Base-by-base conservation (phyloP, 2,888 invertebrate genomes). In the Drosophila lacicola region DNA sequence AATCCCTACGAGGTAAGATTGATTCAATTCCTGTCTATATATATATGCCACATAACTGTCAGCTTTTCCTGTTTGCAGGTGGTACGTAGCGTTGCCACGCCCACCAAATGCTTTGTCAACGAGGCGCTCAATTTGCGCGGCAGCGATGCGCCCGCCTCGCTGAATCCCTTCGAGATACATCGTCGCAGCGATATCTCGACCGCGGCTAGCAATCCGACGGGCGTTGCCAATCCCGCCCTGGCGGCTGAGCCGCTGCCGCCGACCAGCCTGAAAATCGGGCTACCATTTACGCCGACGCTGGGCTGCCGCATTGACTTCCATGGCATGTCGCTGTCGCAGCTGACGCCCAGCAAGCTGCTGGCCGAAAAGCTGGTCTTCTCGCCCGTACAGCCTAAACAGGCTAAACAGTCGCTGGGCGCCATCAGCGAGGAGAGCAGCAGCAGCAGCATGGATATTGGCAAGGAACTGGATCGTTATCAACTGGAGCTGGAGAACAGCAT, bases 401-500 rank as follows among this genome's bases (percentile, higher is more conserved):
- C 79, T 1, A 91, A 90, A 57, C 66, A 88, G 2, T 85, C 90
- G 1, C 66, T 92, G 25, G 87, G 90, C 3, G 88, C 91, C 8
- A 90, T 91, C 4, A 91, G 88, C 34, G 93, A 93, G 74, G 92
- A 92, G 61, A 75, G 88, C 29, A 76, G 88, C 17, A 75, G 88
- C 29, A 76, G 88, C 17, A 88, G 87, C 11, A 85, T 92, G 80
- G 92, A 92, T 61, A 92, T 93, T 68, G 92, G 91, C 17, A 90
- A 90, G 49, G 92, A 93, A 56, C 67, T 93, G 19, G 93, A 93
- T 74, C 90, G 88, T 6, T 93, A 93, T 74, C 93, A 93, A 64
- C 61, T 92, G 42, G 92, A 92, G 74, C 68, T 93, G 37, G 93
- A 93, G 68, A 93, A 93, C 37, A 92, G 92, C 74, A 93, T 93